These are phyloP conservation scores for Sinodicranocentrus sp. DNA, from an alignment of 2,888 invertebrate genomes.

Conservation along the genomic window DNA sequence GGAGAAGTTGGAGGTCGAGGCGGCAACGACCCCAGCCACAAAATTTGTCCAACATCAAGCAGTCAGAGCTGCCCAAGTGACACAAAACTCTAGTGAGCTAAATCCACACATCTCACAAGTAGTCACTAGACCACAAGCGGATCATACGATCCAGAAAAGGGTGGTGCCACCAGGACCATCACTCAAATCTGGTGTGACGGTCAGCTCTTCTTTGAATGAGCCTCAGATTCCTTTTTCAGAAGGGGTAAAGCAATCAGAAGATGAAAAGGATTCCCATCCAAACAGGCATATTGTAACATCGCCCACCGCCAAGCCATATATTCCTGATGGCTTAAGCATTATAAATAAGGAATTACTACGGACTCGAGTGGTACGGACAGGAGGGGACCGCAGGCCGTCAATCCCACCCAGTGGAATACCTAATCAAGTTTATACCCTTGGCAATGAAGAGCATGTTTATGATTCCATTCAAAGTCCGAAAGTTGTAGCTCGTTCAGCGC, in stretches of 20 bases:
- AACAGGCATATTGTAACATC: slow-evolving; percentile 5
- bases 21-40: slow-evolving; percentile 6
- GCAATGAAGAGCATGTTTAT: neutral
- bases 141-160: slow-evolving; percentile 17
- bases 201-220: neutral
- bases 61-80: slow-evolving; percentile 24
- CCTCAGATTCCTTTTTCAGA: neutral
- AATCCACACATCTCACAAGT: slow-evolving; percentile 22
- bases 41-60: neutral
- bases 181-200: neutral
- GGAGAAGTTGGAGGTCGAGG: slow-evolving; percentile 42
- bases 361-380: slow-evolving; percentile 12
- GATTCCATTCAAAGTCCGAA: neutral
- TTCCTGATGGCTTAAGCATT: slow-evolving; percentile 57
- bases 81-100: slow-evolving; percentile 14
- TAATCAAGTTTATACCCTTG: no score
- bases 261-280: neutral
- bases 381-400: slow-evolving; percentile 33
- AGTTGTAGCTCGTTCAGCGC: neutral
- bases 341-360: slow-evolving; percentile 46
- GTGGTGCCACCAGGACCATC: neutral
- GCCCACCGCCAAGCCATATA: slow-evolving; percentile 42
- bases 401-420: slow-evolving; percentile 6
- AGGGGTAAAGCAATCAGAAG: neutral
- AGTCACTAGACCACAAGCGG: slow-evolving; percentile 13